Percentiles rank a stretch among this genome's conserved stretches.
These are phyloP conservation scores for Fulica atra DNA, from an alignment of 2,113 vertebrate genomes.

Conservation along the genomic window DNA sequence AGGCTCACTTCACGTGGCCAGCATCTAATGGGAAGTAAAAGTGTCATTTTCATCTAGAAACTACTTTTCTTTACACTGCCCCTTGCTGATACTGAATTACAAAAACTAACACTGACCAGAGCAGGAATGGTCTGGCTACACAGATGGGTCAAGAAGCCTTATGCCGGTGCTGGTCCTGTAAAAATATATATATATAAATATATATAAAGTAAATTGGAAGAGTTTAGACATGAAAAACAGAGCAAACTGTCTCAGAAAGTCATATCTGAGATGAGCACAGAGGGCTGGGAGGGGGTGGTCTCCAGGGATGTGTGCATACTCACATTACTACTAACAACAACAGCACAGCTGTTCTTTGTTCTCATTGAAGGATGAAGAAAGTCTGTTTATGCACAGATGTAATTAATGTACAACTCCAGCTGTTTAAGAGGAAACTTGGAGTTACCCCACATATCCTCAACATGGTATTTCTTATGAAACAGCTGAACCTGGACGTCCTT, in stretches of 20 bases:
- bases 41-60: not conserved
- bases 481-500: not conserved
- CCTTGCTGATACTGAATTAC: not conserved
- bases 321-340: not conserved
- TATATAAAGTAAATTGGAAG: not conserved
- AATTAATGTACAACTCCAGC: slow-evolving; percentile 10
- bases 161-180: not conserved
- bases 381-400: not conserved
- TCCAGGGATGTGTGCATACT: not conserved
- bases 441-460: not conserved
- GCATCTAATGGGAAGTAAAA: not conserved
- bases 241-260: not conserved
- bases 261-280: not conserved
- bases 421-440: slow-evolving; percentile 1
- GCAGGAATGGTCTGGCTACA: not conserved
- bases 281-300: not conserved
- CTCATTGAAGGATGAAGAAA: not conserved
- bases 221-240: not conserved
- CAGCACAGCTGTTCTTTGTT: slow-evolving; percentile 12
- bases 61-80: not conserved
- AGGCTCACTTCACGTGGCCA: not conserved
- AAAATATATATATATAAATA: not conserved
- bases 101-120: not conserved
- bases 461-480: not conserved
- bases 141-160: not conserved